Percentiles rank a stretch among this genome's conserved stretches.
Evolutionary conservation across 2,797 vertebrate species (phyloP).

Genomic region (Tolypeutes matacus): DNA sequence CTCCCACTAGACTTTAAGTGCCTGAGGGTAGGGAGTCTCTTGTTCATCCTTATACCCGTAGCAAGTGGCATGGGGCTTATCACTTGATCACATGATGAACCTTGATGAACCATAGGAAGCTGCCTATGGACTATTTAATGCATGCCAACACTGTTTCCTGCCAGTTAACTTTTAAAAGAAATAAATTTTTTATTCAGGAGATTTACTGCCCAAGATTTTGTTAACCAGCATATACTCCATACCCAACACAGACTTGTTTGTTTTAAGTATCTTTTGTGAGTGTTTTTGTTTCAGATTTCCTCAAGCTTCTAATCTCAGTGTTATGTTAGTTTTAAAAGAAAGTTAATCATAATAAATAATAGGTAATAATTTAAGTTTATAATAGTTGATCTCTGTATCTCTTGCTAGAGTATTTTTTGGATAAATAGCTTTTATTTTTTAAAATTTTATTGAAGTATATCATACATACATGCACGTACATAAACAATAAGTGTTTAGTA

Average conservation of each 20-base stretch:
- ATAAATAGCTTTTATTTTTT: no score
- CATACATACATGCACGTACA: no score
- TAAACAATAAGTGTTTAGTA: no score
- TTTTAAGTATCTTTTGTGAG: slow-evolving; percentile 70
- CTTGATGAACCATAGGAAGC: background rate
- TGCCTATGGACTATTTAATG: background rate
- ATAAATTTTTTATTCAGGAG: slow-evolving; percentile 14
- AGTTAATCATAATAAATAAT: no score
- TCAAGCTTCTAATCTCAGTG: background rate
- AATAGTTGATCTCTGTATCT: background rate
- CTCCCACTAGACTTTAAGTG: background rate
- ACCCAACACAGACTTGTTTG: background rate
- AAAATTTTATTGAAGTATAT: no score
- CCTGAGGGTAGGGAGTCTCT: background rate
- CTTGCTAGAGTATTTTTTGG: no score
- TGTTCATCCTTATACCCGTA: background rate
- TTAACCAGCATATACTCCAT: background rate
- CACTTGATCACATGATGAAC: no score
- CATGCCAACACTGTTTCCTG: background rate
- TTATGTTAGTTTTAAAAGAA: no score
- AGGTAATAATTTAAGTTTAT: no score
- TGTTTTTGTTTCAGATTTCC: slow-evolving; percentile 68
- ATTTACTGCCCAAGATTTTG: slow-evolving; percentile 27
- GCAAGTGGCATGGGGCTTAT: background rate
- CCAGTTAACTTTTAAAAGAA: background rate